These are phyloP conservation scores for Rhodophaea formosa DNA, from an alignment of 2,888 invertebrate species.

Conservation along the genomic window DNA sequence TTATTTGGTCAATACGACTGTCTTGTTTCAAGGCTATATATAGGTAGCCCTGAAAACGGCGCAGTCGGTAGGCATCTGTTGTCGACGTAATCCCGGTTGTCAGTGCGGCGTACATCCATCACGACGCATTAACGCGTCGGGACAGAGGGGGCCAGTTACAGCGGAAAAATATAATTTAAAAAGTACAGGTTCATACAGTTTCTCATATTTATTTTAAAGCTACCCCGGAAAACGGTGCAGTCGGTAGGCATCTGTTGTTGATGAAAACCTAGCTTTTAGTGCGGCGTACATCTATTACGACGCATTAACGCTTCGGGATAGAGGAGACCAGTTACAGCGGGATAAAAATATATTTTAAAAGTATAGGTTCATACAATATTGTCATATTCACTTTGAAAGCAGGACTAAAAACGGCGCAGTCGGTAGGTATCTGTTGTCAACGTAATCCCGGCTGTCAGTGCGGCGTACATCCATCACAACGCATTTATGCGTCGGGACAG, in stretches of 20 bases:
- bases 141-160: constrained; percentile 31
- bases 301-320: constrained; percentile 60
- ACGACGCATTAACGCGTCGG: constrained; percentile 63
- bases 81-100: constrained; percentile 54
- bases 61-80: constrained; percentile 36
- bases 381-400: too few relatives aligned
- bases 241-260: constrained; percentile 39
- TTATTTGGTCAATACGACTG: not conserved
- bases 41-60: not conserved
- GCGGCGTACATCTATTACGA: constrained; percentile 60
- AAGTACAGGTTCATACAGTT: not conserved
- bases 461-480: constrained; percentile 21
- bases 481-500: too few relatives aligned
- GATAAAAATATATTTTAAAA: not conserved
- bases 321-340: constrained; percentile 34
- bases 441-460: constrained; percentile 54
- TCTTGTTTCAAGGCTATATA: not conserved
- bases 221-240: not conserved
- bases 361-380: too few relatives aligned
- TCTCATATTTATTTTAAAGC: too few relatives aligned
- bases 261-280: constrained; percentile 55
- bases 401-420: constrained; percentile 9
- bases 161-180: constrained; percentile 23
- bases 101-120: constrained; percentile 60
- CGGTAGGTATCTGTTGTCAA: constrained; percentile 40